Evolutionary conservation across 2,797 vertebrate species (phyloP).

Genomic region (Poecilia wingei): DNA sequence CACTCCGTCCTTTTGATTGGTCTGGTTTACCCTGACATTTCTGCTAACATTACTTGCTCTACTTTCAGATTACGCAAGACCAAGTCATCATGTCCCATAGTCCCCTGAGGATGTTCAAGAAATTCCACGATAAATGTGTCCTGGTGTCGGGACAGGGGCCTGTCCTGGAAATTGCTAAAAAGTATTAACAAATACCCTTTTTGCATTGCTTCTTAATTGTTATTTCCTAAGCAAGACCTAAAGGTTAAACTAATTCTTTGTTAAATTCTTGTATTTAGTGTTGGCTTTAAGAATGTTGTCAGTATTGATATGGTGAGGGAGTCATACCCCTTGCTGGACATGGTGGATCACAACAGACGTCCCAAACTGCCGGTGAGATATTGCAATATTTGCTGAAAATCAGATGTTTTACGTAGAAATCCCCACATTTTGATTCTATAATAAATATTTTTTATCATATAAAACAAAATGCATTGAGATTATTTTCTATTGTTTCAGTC

Average conservation of each 20-base stretch:
- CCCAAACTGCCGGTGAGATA: constrained; percentile 84
- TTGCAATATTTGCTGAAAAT: not conserved
- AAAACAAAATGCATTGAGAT: constrained; percentile 7
- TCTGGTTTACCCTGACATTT: not conserved
- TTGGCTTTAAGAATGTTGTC: constrained; percentile 89
- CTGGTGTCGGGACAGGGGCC: constrained; percentile 93
- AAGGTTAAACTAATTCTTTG: constrained; percentile 9
- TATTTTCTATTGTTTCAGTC: constrained; percentile 79
- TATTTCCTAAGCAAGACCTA: not conserved
- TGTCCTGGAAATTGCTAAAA: constrained; percentile 89
- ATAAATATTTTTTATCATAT: not conserved
- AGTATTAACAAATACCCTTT: constrained; percentile 81
- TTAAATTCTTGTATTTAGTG: constrained; percentile 69
- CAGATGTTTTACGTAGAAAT: not conserved
- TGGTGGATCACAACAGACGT: constrained; percentile 89
- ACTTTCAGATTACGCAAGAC: constrained; percentile 86
- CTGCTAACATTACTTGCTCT: constrained; percentile 26
- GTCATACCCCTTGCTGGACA: constrained; percentile 88
- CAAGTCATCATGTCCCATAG: constrained; percentile 95
- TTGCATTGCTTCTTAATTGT: not conserved
- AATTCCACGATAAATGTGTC: constrained; percentile 91
- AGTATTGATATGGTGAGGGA: constrained; percentile 89
- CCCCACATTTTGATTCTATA: too few species aligned
- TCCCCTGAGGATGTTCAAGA: constrained; percentile 90
- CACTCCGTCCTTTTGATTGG: not conserved